phyloP scores from a whole-genome alignment of 2,888 invertebrate species.

The Caenorhabditis sp. region DNA sequence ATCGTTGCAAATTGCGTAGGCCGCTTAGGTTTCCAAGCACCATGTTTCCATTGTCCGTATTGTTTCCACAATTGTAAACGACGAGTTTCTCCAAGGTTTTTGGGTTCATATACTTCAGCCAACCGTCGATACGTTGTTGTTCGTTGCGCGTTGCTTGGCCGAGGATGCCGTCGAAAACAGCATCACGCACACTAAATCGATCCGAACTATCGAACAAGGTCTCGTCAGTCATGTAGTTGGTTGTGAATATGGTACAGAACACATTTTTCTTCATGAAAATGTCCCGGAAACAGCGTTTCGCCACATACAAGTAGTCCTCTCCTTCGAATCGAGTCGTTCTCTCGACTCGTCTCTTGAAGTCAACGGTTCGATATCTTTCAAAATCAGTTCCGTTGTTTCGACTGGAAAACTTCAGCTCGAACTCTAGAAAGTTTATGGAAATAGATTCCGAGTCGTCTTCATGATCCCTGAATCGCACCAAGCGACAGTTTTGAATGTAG shows the following conservation, averaged over 20 bases:
- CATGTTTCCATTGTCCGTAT: not conserved
- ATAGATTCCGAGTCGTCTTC: not conserved
- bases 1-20: not conserved
- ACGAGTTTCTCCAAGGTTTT: not conserved
- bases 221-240: not conserved
- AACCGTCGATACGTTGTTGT: not conserved
- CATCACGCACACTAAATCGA: not conserved
- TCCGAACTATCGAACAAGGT: not conserved
- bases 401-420: not conserved
- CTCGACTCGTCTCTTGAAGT: not conserved
- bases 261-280: slow-evolving; percentile 20
- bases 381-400: not conserved
- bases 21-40: not conserved
- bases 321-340: not conserved
- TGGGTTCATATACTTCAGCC: slow-evolving; percentile 28
- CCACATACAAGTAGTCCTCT: not conserved
- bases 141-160: not conserved
- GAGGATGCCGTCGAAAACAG: not conserved
- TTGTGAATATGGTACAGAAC: not conserved
- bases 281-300: slow-evolving; percentile 11
- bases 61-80: slow-evolving; percentile 13
- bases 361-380: not conserved
- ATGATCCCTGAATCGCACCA: not conserved
- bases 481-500: not conserved
- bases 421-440: not conserved